Evolutionary conservation across 2,113 vertebrate species (phyloP).

Genomic region (Hemibagrus wyckioides): DNA sequence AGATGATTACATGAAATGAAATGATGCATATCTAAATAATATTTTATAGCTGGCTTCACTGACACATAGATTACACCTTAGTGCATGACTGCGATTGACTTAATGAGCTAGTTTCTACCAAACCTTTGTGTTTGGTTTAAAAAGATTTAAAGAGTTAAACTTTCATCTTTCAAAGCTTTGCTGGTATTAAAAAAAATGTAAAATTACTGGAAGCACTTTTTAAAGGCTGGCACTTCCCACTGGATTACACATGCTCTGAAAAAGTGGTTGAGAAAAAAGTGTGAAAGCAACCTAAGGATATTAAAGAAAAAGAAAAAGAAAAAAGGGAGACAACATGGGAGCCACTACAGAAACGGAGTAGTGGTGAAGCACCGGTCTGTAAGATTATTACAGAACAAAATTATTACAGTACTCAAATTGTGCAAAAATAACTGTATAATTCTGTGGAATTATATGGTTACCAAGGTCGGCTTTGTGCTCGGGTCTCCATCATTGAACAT

Average conservation of each 20-base stretch:
- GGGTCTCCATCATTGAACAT: no score
- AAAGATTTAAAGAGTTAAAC: not conserved
- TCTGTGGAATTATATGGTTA: no score
- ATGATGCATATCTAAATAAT: not conserved
- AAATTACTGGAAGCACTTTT: not conserved
- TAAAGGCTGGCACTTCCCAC: not conserved
- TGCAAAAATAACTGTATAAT: not conserved
- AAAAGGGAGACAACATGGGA: not conserved
- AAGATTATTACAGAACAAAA: not conserved
- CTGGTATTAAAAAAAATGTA: not conserved
- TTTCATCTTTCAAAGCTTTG: not conserved
- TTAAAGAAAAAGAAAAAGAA: not conserved
- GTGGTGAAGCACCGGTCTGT: no score
- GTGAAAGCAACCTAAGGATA: not conserved
- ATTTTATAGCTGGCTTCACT: not conserved
- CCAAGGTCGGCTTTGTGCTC: no score
- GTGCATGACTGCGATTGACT: not conserved
- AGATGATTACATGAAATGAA: not conserved
- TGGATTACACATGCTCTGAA: not conserved
- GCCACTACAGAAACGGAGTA: not conserved
- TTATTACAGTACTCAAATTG: not conserved
- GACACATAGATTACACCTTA: not conserved
- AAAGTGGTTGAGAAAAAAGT: not conserved
- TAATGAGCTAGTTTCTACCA: not conserved
- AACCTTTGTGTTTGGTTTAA: not conserved